phyloP scores from a whole-genome alignment of 1,140 invertebrate genomes.

The Heterodera carotae region DNA sequence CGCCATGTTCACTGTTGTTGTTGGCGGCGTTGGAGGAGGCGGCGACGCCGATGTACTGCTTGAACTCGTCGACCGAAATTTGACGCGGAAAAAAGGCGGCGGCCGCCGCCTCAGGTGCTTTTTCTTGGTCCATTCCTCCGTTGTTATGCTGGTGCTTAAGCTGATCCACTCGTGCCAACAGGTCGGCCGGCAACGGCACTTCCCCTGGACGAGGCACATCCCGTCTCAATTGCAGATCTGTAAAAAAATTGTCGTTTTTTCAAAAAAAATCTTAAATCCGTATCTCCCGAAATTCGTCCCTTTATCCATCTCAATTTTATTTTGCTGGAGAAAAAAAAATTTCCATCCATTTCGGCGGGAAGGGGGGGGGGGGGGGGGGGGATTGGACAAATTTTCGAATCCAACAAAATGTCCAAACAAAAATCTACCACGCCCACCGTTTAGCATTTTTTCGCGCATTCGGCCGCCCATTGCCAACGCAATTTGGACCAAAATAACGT shows the following conservation, averaged over 20 bases:
- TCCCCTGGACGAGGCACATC: background rate
- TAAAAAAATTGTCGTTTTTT: background rate
- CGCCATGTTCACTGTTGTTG: no score
- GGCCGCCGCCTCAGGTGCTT: background rate
- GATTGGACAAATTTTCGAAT: no score
- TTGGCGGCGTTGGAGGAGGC: slow-evolving; percentile 10
- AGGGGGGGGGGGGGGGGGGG: no score
- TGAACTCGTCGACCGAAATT: slow-evolving; percentile 36
- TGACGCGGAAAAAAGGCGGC: slow-evolving; percentile 18
- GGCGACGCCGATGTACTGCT: slow-evolving; percentile 34
- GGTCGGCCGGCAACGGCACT: background rate
- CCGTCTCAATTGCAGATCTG: background rate
- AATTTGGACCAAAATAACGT: slow-evolving; percentile 42
- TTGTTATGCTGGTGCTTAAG: background rate
- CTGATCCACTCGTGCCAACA: background rate
- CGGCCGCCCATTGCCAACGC: slow-evolving; percentile 45
- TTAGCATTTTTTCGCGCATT: slow-evolving; percentile 47
- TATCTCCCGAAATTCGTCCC: no score
- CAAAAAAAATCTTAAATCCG: no score
- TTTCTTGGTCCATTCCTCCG: no score
- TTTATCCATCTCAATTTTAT: no score
- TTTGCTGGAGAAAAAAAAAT: no score
- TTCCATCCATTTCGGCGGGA: no score
- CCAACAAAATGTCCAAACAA: background rate
- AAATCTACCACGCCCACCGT: slow-evolving; percentile 14